Conservation (phyloP, 2,888 invertebrate species). For the Stenoptilia bipunctidactyla region DNA sequence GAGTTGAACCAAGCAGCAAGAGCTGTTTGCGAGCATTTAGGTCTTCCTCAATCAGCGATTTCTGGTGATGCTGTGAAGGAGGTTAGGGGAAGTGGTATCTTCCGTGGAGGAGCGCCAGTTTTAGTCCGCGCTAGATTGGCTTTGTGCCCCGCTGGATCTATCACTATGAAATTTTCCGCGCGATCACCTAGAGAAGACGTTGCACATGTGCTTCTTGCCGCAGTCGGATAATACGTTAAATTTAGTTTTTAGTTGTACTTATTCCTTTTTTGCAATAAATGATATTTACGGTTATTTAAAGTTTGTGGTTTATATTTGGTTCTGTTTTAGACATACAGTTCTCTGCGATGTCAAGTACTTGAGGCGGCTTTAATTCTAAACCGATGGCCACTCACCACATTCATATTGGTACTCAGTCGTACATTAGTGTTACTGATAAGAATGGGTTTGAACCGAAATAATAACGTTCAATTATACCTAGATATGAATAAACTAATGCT, state of each 20-base stretch:
- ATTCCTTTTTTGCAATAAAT: too few relatives aligned
- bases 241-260: neutral
- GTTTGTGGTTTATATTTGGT: too few relatives aligned
- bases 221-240: constrained; percentile 76
- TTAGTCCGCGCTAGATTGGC: constrained; percentile 88
- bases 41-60: constrained; percentile 38
- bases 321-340: too few relatives aligned
- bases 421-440: too few relatives aligned
- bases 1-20: constrained; percentile 46
- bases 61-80: constrained; percentile 53
- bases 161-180: constrained; percentile 94
- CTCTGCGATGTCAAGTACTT: too few relatives aligned
- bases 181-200: constrained; percentile 88
- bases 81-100: constrained; percentile 76
- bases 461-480: too few relatives aligned
- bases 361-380: too few relatives aligned
- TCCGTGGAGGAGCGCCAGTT: constrained; percentile 91
- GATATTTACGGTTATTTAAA: too few relatives aligned
- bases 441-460: too few relatives aligned
- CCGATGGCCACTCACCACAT: too few relatives aligned
- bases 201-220: constrained; percentile 87
- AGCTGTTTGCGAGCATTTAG: constrained; percentile 52
- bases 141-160: constrained; percentile 75
- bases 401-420: too few relatives aligned
- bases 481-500: too few relatives aligned